Evolutionary conservation across 2,797 vertebrate species (phyloP).

Genomic region (Menidia menidia): DNA sequence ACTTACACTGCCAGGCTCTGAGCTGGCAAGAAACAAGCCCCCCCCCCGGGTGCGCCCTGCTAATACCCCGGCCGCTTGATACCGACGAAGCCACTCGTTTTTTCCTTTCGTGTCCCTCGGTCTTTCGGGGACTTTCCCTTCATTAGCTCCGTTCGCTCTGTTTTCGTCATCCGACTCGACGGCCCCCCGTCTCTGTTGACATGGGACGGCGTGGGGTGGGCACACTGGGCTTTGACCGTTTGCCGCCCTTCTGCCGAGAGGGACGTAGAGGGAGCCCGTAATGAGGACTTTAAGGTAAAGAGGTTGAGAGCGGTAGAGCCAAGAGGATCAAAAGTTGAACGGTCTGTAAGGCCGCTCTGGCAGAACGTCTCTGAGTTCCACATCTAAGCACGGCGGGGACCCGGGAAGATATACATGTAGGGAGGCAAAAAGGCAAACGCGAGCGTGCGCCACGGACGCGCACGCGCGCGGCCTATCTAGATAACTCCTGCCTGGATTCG

Average conservation of each 20-base stretch:
- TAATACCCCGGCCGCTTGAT: constrained; percentile 29
- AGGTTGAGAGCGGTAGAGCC: constrained; percentile 25
- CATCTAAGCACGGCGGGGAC: neutral
- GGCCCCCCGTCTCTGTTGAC: constrained; percentile 60
- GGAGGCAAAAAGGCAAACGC: neutral
- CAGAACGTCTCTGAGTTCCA: neutral
- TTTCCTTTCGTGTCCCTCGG: constrained; percentile 10
- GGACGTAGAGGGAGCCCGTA: constrained; percentile 23
- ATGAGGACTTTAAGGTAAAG: constrained; percentile 38
- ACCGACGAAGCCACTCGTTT: neutral
- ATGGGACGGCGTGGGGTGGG: constrained; percentile 42
- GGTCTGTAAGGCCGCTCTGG: constrained; percentile 19
- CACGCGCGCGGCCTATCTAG: constrained; percentile 9
- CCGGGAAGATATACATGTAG: constrained; percentile 28
- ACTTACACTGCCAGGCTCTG: constrained; percentile 47
- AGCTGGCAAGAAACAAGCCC: constrained; percentile 40
- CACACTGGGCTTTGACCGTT: constrained; percentile 49
- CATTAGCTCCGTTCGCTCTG: constrained; percentile 34
- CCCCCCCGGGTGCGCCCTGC: constrained; percentile 39
- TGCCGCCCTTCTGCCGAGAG: constrained; percentile 30
- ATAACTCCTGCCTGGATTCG: constrained; percentile 20
- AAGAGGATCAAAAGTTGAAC: constrained; percentile 44
- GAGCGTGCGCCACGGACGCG: neutral
- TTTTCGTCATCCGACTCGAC: constrained; percentile 57
- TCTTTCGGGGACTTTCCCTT: constrained; percentile 8